These are phyloP conservation scores for Meleagris gallopavo DNA, from an alignment of 2,113 vertebrate genomes.

Conservation along the genomic window DNA sequence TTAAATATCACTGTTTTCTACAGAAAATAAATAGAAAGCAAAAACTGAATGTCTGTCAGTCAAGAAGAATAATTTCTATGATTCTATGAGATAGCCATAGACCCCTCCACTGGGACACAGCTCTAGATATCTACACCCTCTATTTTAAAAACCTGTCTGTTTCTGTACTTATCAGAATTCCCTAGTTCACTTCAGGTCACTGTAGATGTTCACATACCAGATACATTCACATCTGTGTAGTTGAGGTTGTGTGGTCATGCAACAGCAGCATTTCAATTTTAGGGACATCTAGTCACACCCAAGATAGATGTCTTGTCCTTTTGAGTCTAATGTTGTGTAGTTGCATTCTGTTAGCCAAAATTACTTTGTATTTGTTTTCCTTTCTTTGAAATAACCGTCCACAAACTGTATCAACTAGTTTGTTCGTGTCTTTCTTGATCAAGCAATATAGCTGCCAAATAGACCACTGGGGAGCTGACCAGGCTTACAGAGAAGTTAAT, in stretches of 20 bases:
- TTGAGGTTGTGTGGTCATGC: not conserved
- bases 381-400: not conserved
- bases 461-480: not conserved
- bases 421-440: constrained; percentile 1
- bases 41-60: not conserved
- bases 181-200: not conserved
- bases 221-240: not conserved
- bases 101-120: not conserved
- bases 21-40: not conserved
- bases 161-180: not conserved
- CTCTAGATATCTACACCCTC: not conserved
- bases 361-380: constrained; percentile 5
- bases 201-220: not conserved
- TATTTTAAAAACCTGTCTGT: not conserved
- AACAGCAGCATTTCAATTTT: not conserved
- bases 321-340: not conserved
- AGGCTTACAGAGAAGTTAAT: not conserved
- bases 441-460: not conserved
- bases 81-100: too few relatives aligned
- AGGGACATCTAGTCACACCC: not conserved
- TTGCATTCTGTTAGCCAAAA: not conserved
- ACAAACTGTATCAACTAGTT: not conserved
- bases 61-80: not conserved
- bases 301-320: not conserved
- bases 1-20: not conserved